Evolutionary conservation across 2,888 invertebrate species (phyloP).

Genomic region (Molorchus minor): DNA sequence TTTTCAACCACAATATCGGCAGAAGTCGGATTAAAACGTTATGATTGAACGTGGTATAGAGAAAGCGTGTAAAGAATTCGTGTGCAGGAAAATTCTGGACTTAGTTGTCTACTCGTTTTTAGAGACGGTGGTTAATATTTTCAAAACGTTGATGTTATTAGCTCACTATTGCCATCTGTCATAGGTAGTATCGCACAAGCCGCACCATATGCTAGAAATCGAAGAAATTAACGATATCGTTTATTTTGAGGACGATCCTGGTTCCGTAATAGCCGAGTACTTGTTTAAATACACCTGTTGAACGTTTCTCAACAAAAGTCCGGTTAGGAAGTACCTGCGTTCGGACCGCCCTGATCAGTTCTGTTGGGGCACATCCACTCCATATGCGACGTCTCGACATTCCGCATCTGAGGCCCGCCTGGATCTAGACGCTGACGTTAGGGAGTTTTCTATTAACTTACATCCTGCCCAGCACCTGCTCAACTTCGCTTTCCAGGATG

Average conservation of each 20-base stretch:
- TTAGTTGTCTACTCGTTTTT: no score
- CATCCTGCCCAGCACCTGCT: conserved; percentile 79
- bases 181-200: background rate
- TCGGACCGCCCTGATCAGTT: conserved; percentile 80
- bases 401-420: conserved; percentile 77
- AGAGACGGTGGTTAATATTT: no score
- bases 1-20: no score
- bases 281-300: no score
- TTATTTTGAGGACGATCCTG: no score
- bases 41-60: no score
- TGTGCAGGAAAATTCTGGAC: no score
- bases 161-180: background rate
- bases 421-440: conserved; percentile 68
- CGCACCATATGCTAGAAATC: background rate
- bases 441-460: conserved; percentile 80
- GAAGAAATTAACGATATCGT: background rate
- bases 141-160: background rate
- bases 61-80: no score
- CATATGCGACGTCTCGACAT: conserved; percentile 83
- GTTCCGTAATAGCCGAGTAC: no score
- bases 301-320: conserved; percentile 74
- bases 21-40: no score
- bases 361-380: conserved; percentile 81
- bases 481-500: conserved; percentile 78
- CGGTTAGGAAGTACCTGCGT: conserved; percentile 76